Evolutionary conservation across 2,888 invertebrate species (phyloP).

Genomic region (Mythimna loreyi): DNA sequence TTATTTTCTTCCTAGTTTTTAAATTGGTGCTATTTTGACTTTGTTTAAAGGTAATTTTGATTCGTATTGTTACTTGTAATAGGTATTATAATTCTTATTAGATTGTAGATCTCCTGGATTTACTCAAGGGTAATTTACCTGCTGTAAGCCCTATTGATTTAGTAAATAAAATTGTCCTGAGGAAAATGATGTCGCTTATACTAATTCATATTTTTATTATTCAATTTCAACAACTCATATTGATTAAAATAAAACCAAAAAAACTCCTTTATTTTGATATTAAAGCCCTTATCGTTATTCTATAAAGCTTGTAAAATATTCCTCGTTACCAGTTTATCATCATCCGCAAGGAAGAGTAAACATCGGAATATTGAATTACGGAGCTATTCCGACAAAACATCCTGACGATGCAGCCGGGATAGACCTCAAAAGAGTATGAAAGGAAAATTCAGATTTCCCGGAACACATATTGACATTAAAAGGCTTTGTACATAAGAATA

Average conservation of each 20-base stretch:
- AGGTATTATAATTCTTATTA: neutral
- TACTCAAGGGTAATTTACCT: neutral
- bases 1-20: conserved; percentile 38
- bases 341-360: conserved; percentile 29
- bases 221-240: neutral
- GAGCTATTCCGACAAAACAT: conserved; percentile 42
- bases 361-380: conserved; percentile 43
- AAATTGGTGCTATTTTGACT: conserved; percentile 39
- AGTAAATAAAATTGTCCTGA: neutral
- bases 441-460: conserved; percentile 54
- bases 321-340: conserved; percentile 17
- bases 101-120: neutral
- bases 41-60: conserved; percentile 7
- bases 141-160: neutral
- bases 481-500: conserved; percentile 61
- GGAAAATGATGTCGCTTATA: neutral
- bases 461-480: conserved; percentile 66
- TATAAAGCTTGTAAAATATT: conserved; percentile 22
- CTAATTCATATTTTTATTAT: neutral
- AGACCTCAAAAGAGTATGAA: conserved; percentile 59
- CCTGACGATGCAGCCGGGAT: conserved; percentile 42
- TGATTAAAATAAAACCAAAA: neutral
- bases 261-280: conserved; percentile 2
- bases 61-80: conserved; percentile 17
- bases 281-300: conserved; percentile 25